Base-by-base conservation (phyloP, 2,888 invertebrate species). In the Melieria crassipennis region DNA sequence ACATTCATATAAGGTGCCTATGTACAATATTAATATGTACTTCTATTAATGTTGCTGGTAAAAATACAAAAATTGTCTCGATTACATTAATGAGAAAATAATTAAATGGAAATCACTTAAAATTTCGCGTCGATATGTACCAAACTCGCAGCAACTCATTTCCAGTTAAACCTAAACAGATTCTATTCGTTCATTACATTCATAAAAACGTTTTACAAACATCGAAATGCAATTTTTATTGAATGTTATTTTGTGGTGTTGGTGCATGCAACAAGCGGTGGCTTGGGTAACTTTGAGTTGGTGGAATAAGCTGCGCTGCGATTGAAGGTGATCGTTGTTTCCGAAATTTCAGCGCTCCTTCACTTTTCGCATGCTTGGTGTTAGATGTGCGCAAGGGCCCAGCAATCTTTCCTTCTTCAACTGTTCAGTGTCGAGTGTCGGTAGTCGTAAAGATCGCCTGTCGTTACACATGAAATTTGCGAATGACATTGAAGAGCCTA, bases 171-270 rank as follows among this genome's bases (percentile, higher is more conserved):
- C 13, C 13, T 56, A n/a, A 13, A 5, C 13, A 30, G 30, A 30
- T 1, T 2, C 30, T 2, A 30, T 30, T 30, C 3, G 30, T 30
- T 30, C 30, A 30, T 30, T 30, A 30, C 30, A 30, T 30, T 30
- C 3, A 30, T 30, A 30, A 30, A 30, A 30, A 1, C 30, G 30
- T 30, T 30, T 30, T 30, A 30, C 30, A 30, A 30, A 30, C 30
- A 30, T 30, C 3, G 10, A 9, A 58, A 58, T 58, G 58, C 30
- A 58, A 10, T 58, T 42, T 58, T 42, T 11, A 30, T 58, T 58
- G 11, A 11, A 58, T 11, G 5, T 58, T 11, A 11, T 30, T 72
- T 64, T 10, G 47, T 66, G 5, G 10, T 5, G 5, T 67, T 76
- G 68, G 52, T 55, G n/a, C n/a, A 60, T 52, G 7, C 30, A 63